Evolutionary conservation across 2,113 vertebrate genomes (phyloP).

Genomic region (Ophthalmolycus amberensis): DNA sequence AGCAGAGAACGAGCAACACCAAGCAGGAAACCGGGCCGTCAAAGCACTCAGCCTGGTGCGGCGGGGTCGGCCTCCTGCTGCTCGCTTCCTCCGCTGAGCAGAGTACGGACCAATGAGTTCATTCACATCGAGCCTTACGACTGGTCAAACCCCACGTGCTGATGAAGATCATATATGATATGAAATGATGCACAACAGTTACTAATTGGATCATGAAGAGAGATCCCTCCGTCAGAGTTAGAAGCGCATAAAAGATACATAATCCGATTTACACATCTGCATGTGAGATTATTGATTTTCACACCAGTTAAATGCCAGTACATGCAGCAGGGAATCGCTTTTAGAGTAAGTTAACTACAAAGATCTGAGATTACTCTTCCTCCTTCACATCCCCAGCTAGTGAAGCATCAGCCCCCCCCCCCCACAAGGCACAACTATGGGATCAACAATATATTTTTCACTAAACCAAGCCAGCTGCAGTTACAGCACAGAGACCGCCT

Average conservation of each 20-base stretch:
- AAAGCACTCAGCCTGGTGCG: not conserved
- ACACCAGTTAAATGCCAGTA: not conserved
- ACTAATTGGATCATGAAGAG: not conserved
- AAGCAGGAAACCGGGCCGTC: not conserved
- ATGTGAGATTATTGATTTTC: no score
- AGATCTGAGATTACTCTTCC: not conserved
- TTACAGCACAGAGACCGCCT: not conserved
- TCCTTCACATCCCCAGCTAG: not conserved
- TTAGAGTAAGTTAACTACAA: not conserved
- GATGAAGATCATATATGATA: not conserved
- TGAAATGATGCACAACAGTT: not conserved
- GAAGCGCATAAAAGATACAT: no score
- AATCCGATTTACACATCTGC: no score
- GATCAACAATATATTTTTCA: slow-evolving; percentile 3
- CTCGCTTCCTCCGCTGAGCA: slow-evolving; percentile 2
- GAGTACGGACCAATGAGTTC: slow-evolving; percentile 40
- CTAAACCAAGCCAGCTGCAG: not conserved
- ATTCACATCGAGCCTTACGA: slow-evolving; percentile 23
- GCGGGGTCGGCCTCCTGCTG: not conserved
- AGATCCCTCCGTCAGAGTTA: not conserved
- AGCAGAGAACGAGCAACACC: not conserved
- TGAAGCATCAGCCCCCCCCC: not conserved
- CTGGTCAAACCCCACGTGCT: no score
- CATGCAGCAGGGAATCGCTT: no score
- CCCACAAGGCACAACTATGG: slow-evolving; percentile 4